phyloP scores from a whole-genome alignment of 1,140 invertebrate genomes.

The Drosophila subpulchrella region DNA sequence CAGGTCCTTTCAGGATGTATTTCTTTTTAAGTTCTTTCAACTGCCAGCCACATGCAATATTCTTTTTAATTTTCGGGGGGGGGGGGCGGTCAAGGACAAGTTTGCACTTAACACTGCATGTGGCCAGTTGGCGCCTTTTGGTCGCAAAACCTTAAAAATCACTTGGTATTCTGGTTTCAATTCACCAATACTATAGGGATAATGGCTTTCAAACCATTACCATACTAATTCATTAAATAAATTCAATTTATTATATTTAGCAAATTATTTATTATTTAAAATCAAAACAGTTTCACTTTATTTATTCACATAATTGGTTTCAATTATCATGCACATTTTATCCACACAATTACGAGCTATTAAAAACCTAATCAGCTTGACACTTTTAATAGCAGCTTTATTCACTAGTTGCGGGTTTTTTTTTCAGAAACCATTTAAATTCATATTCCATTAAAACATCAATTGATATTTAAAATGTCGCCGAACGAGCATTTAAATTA shows the following conservation, averaged over 20 bases:
- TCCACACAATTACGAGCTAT: background rate
- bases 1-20: background rate
- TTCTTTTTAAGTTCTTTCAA: conserved; percentile 15
- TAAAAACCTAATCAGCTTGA: conserved; percentile 3
- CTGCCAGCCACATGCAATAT: conserved; percentile 10
- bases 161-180: background rate
- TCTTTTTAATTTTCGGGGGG: conserved; percentile 7
- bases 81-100: conserved; percentile 16
- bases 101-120: conserved; percentile 20
- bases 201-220: background rate
- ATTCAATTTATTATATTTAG: too few species aligned
- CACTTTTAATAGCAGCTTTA: background rate
- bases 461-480: conserved; percentile 16
- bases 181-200: background rate
- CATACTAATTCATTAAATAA: too few species aligned
- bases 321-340: background rate
- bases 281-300: background rate
- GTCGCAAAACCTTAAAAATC: conserved; percentile 10
- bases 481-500: conserved; percentile 11
- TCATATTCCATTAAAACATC: conserved; percentile 2
- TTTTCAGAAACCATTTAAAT: conserved; percentile 13
- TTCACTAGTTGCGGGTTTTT: background rate
- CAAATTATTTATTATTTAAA: background rate
- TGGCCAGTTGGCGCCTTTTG: conserved; percentile 18
- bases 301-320: background rate